Percentiles rank a stretch among this genome's conserved stretches.
Conservation (phyloP, 2,888 invertebrate species). For the Himalopsyche tibetana region DNA sequence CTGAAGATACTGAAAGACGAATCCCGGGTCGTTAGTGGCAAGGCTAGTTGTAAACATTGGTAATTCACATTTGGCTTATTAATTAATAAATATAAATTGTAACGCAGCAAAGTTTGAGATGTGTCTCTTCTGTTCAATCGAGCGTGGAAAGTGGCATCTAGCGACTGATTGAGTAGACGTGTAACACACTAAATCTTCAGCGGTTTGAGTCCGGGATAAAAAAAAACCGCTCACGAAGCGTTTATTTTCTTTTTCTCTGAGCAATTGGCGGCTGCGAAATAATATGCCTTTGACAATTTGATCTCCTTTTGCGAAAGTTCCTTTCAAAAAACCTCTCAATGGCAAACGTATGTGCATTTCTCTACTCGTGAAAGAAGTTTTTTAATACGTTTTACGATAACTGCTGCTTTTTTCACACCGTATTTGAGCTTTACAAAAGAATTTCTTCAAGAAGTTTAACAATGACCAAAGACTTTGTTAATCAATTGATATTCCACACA, state of each 20-base stretch:
- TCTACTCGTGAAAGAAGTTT: slow-evolving; percentile 22
- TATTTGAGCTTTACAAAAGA: slow-evolving; percentile 1
- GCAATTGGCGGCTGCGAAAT: slow-evolving; percentile 10
- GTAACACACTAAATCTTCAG: slow-evolving; percentile 33
- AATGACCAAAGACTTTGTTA: background rate
- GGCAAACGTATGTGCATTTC: slow-evolving; percentile 34
- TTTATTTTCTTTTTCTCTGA: slow-evolving; percentile 19
- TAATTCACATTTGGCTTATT: too few relatives aligned
- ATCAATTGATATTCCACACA: too few relatives aligned
- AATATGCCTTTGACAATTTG: slow-evolving; percentile 50
- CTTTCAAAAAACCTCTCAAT: slow-evolving; percentile 33
- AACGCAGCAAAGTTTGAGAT: background rate
- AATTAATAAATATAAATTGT: background rate
- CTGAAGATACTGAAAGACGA: too few relatives aligned
- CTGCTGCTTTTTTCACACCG: background rate
- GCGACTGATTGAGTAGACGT: slow-evolving; percentile 39
- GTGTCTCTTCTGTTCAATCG: background rate
- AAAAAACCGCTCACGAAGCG: background rate
- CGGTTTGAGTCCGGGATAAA: slow-evolving; percentile 31
- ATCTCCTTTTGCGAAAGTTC: slow-evolving; percentile 32
- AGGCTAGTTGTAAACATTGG: too few relatives aligned
- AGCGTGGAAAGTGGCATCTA: slow-evolving; percentile 39
- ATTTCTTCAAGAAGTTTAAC: background rate
- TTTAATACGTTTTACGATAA: slow-evolving; percentile 20
- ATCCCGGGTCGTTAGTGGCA: too few relatives aligned